phyloP scores from a whole-genome alignment of 2,888 invertebrate species.

The Leptopilina myrica region DNA sequence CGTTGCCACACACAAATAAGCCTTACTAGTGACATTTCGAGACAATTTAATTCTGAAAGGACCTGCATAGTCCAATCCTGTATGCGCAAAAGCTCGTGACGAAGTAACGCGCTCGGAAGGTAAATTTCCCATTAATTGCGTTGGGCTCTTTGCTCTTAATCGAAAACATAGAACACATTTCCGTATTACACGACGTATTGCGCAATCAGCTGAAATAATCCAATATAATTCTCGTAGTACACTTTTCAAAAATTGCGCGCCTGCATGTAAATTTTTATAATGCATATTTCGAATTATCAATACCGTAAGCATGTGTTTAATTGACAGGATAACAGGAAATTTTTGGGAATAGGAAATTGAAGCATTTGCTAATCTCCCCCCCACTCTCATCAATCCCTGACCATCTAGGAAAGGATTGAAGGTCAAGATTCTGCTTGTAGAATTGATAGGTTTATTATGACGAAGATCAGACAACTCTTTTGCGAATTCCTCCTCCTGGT shows the following conservation, averaged over 20 bases:
- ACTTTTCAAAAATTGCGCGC: conserved; percentile 39
- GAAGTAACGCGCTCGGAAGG: no score
- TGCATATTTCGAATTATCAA: conserved; percentile 42
- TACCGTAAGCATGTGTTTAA: conserved; percentile 36
- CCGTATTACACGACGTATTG: conserved; percentile 37
- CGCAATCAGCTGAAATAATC: conserved; percentile 45
- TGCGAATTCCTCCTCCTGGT: conserved; percentile 37
- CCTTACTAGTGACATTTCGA: no score
- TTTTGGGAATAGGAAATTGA: conserved; percentile 18
- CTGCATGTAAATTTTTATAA: conserved; percentile 46
- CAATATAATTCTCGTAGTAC: conserved; percentile 48
- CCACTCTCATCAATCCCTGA: conserved; percentile 34
- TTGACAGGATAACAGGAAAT: conserved; percentile 41
- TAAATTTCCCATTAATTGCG: no score
- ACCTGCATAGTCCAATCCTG: no score
- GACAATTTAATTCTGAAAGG: no score
- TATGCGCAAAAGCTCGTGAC: no score
- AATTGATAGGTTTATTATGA: conserved; percentile 24
- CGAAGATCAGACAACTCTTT: conserved; percentile 41
- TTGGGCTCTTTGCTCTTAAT: no score
- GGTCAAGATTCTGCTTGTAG: neutral
- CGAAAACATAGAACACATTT: conserved; percentile 45
- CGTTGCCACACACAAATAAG: no score
- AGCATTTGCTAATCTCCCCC: conserved; percentile 42
- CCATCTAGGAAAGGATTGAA: conserved; percentile 42